Base-by-base conservation (phyloP, 30 jellyfish, hydroid and myxozoan species). In the Pelagia noctiluca region DNA sequence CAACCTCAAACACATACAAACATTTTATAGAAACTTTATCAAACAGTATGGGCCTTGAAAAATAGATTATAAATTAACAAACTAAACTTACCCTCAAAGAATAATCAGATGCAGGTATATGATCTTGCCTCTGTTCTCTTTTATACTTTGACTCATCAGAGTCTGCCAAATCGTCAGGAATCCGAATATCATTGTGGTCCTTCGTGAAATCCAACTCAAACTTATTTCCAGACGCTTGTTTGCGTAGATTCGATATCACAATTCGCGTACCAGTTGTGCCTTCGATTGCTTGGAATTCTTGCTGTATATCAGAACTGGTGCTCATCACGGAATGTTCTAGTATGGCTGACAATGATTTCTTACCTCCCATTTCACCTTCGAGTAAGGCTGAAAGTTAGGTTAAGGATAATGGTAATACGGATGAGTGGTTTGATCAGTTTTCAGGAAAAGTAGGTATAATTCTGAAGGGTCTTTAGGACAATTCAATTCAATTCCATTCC, bases 81-180 rank as follows among this genome's bases (percentile, higher is more conserved):
- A 3, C 47, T 26, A 29, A 0, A 35, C 90, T 30, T 63, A 93
- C 98, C 93, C 98, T 82, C 24, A 93, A 88, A 19, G 98, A 93
- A 83, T 93, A 87, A 83, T 93, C 98, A 0, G 98, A 93, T 22
- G 97, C 97, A 12, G 98, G 98, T 8, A 93, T 93, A 54, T 93
- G 98, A 36, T 93, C 92, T 67, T 93, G 98, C 34, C 98, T 49
- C 34, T 93, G 97, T 73, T 93, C 98, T 77, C 96, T 70, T 50
- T 87, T 93, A 48, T 84, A 93, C 67, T 70, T 50, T 52, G 93
- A 57, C 49, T 80, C 98, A 72, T 88, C 98, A 1, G 98, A 88
- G 80, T 82, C 89, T 19, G 71, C 76, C 33, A 47, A 82, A 82
- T 93, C 98, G 70, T 86, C 96, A 0, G 98, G 98, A 18, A 93